phyloP scores from a whole-genome alignment of 37 sponge, comb jelly and placozoan species.

The Diacarnus erythraeanus region DNA sequence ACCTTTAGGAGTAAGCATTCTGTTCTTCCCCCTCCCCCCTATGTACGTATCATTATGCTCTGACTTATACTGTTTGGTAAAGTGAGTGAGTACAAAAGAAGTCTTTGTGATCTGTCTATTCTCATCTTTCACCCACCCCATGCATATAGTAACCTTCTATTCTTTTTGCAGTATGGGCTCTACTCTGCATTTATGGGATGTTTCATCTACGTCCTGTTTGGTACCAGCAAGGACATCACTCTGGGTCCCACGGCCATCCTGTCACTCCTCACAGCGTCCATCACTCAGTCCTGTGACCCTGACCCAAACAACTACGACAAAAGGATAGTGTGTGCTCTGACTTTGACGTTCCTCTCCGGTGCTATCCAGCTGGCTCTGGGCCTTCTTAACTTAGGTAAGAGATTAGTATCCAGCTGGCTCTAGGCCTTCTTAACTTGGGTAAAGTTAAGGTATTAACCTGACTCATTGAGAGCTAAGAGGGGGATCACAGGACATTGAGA shows the following conservation, averaged over 20 bases:
- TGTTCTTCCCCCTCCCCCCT: too few species aligned
- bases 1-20: too few species aligned
- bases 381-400: conserved; percentile 81
- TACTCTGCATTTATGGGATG: conserved; percentile 94
- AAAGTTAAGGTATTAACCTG: conserved; percentile 67
- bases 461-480: too few species aligned
- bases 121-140: too few species aligned
- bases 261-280: conserved; percentile 81
- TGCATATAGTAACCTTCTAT: not conserved
- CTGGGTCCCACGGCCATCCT: conserved; percentile 97
- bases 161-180: conserved; percentile 82
- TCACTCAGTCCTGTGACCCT: conserved; percentile 30
- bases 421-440: conserved; percentile 90
- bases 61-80: too few species aligned
- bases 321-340: conserved; percentile 57
- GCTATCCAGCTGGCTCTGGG: conserved; percentile 81
- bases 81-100: too few species aligned
- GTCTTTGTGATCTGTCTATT: too few species aligned
- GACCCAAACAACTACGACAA: not conserved
- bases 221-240: conserved; percentile 94
- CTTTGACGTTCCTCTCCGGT: conserved; percentile 82
- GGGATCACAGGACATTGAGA: too few species aligned
- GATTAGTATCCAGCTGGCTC: conserved; percentile 65
- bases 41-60: too few species aligned
- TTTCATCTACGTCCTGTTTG: conserved; percentile 83